Conservation (phyloP, 2,797 vertebrate species). For the Morus bassanus region DNA sequence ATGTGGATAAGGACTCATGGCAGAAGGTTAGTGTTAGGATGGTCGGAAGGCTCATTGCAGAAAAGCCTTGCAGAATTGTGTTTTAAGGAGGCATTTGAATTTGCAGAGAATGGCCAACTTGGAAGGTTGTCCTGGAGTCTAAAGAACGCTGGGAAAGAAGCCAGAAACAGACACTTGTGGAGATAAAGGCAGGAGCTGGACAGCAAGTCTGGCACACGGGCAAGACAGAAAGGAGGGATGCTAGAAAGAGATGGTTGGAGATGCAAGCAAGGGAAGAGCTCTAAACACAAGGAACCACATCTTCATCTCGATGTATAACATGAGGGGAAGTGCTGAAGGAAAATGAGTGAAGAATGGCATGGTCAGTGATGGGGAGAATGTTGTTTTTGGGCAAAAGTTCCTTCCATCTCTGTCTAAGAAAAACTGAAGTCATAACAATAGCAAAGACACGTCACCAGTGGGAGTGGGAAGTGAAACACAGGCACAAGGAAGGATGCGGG, state of each 20-base stretch:
- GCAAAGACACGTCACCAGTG: neutral
- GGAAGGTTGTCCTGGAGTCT: constrained; percentile 30
- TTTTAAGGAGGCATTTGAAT: constrained; percentile 36
- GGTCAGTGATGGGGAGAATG: neutral
- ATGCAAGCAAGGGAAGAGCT: neutral
- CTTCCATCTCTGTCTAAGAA: neutral
- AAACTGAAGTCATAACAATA: neutral
- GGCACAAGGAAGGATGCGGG: neutral
- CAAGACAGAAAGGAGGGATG: neutral
- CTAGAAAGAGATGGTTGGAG: neutral
- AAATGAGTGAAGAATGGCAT: neutral
- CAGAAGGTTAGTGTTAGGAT: neutral
- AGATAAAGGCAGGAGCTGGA: constrained; percentile 14
- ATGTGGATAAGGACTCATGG: neutral
- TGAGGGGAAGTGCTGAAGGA: neutral
- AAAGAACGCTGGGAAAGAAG: constrained; percentile 48
- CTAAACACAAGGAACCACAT: neutral
- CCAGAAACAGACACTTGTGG: constrained; percentile 8
- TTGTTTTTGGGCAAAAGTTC: neutral
- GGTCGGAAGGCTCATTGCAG: neutral
- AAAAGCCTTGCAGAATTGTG: neutral
- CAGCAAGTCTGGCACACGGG: neutral
- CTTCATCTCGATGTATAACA: neutral
- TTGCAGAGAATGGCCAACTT: neutral
- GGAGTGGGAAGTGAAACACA: neutral